A percentile compares a stretch with the other conserved stretches of the same genome.
Conservation (phyloP, 1,140 invertebrate genomes). For the Oryzaephilus surinamensis region DNA sequence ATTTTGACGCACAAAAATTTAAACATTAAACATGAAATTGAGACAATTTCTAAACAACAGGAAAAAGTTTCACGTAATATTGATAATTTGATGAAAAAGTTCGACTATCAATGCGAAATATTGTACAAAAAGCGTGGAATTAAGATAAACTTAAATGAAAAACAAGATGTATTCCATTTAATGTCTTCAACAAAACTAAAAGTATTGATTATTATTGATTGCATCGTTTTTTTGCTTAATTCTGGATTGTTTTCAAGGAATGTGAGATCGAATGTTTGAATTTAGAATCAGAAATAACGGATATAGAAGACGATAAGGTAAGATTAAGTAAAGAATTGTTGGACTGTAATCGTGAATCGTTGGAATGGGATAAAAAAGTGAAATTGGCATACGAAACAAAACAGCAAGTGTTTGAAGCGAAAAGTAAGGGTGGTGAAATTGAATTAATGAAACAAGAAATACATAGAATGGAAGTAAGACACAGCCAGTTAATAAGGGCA, state of each 20-base stretch:
- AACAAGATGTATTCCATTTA: no score
- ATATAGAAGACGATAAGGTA: slow-evolving; percentile 54
- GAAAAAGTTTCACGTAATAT: slow-evolving; percentile 47
- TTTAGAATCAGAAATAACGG: slow-evolving; percentile 53
- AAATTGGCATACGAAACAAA: slow-evolving; percentile 58
- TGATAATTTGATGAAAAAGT: no score
- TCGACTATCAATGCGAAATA: no score
- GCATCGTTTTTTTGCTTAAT: neutral
- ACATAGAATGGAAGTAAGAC: slow-evolving; percentile 66
- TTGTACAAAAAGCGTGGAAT: no score
- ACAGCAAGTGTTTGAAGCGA: slow-evolving; percentile 52
- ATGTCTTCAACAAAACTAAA: no score
- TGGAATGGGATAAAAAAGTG: slow-evolving; percentile 72
- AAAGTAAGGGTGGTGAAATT: slow-evolving; percentile 55
- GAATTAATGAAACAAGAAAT: slow-evolving; percentile 67
- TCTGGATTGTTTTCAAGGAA: slow-evolving; percentile 38
- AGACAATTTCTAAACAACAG: slow-evolving; percentile 45
- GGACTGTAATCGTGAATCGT: slow-evolving; percentile 51
- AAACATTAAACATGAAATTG: slow-evolving; percentile 52
- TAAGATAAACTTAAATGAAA: no score
- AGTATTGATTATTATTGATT: neutral
- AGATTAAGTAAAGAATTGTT: slow-evolving; percentile 49
- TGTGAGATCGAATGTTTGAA: slow-evolving; percentile 52
- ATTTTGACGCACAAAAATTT: slow-evolving; percentile 64
- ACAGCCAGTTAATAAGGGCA: slow-evolving; percentile 54